Conservation (phyloP, 2,797 vertebrate genomes). For the Enoplosus armatus region DNA sequence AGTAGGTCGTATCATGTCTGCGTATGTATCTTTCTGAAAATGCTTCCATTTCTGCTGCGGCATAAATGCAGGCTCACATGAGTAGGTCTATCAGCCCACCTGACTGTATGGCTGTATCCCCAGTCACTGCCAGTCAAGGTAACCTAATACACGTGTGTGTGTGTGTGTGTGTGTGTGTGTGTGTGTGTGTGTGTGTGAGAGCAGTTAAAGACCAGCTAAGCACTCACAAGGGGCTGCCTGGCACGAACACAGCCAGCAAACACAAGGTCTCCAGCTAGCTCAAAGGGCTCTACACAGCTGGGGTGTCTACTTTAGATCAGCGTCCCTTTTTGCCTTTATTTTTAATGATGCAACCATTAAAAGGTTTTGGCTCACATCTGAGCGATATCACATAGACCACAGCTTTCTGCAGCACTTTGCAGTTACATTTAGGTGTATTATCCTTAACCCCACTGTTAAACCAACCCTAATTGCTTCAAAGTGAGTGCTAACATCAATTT, state of each 20-base stretch:
- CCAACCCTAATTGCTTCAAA: slow-evolving; percentile 8
- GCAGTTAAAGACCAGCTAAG: slow-evolving; percentile 49
- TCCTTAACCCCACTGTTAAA: slow-evolving; percentile 15
- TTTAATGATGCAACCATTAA: slow-evolving; percentile 54
- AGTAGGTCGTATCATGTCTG: neutral
- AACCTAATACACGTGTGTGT: slow-evolving; percentile 30
- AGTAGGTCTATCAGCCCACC: slow-evolving; percentile 14
- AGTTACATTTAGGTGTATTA: slow-evolving; percentile 6
- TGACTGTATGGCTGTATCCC: slow-evolving; percentile 23
- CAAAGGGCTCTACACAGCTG: slow-evolving; percentile 30
- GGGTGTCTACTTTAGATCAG: slow-evolving; percentile 30
- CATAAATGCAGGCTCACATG: neutral
- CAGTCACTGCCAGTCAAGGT: slow-evolving; percentile 50
- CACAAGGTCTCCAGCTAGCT: slow-evolving; percentile 30
- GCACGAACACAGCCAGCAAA: slow-evolving; percentile 17
- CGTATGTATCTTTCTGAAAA: neutral
- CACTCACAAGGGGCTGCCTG: slow-evolving; percentile 25
- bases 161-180: slow-evolving; percentile 15
- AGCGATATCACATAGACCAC: slow-evolving; percentile 16
- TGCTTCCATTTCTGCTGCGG: neutral
- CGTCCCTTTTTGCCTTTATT: slow-evolving; percentile 3
- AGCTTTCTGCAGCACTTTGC: slow-evolving; percentile 21
- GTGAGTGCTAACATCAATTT: neutral
- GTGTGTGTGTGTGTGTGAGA: neutral
- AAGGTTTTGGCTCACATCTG: slow-evolving; percentile 41